Base-by-base conservation (phyloP, 2,797 vertebrate species). In the Neomorphus geoffroyi region DNA sequence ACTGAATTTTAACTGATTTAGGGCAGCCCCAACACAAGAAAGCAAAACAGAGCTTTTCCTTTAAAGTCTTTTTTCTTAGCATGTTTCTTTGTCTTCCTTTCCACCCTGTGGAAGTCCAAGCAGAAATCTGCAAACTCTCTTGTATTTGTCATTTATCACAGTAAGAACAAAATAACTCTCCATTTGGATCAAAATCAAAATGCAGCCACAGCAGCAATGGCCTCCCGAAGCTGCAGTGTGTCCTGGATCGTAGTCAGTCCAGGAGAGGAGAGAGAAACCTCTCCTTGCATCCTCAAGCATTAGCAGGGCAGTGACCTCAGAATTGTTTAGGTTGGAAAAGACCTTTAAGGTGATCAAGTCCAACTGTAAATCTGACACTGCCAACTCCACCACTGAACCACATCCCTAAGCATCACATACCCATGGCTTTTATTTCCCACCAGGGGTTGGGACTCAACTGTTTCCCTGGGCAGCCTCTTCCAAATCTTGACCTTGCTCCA, bases 201-300 rank as follows among this genome's bases (percentile, higher is more conserved):
- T 16, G 23, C n/a, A 18, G 15, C 37, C n/a, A 1, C 28, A 18
- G 28, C 45, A 41, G 27, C 43, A 56, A 9, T 2, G 3, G 35
- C 69, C 58, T 88, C n/a, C 21, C 56, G 62, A 43, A 64, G 35
- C 46, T 60, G 48, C 18, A 15, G 39, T 1, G 3, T 46, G 65
- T 61, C 50, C 35, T 1, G 4, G 28, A 1, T n/a, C 8, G 0
- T 11, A 37, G 46, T 28, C 33, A 45, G 0, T 23, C 26, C n/a
- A 17, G 60, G 43, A 10, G 15, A n/a, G 15, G 37, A 51, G 35
- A 28, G 35, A 41, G 39, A 9, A 6, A 5, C 32, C 17, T 65
- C 32, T 82, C 65, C 56, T n/a, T 43, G 50, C 4, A 11, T 37
- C 27, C 23, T 45, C 30, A 37, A 37, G 45, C 37, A 15, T 13